Percentiles rank a stretch among this genome's conserved stretches.
Evolutionary conservation across 2,113 vertebrate species (phyloP).

Genomic region (Vicugna pacos): DNA sequence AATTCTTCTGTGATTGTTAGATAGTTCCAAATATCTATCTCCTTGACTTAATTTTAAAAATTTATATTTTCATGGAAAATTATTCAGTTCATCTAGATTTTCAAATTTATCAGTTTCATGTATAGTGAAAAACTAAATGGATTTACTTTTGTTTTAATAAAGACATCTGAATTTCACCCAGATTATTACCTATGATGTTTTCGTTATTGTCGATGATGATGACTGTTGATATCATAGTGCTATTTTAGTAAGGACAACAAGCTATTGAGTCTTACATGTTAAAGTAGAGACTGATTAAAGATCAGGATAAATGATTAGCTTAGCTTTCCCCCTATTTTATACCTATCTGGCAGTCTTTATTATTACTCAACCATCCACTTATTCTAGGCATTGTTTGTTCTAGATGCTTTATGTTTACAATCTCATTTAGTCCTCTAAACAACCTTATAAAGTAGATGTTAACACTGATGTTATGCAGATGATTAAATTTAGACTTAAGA

Average conservation of each 20-base stretch:
- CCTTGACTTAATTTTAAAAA: slow-evolving; percentile 11
- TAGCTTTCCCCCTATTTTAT: background rate
- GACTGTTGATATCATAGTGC: background rate
- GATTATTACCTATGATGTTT: background rate
- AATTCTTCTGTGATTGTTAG: slow-evolving; percentile 23
- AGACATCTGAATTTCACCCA: background rate
- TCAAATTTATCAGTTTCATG: background rate
- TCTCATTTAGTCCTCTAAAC: background rate
- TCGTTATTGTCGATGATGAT: background rate
- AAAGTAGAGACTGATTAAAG: background rate
- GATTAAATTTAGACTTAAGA: background rate
- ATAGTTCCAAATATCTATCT: background rate
- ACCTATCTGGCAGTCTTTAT: background rate
- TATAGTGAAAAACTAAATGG: background rate
- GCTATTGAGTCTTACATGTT: background rate
- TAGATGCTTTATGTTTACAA: background rate
- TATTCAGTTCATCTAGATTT: background rate
- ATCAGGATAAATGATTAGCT: background rate
- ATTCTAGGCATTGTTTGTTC: background rate
- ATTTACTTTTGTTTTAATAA: slow-evolving; percentile 31
- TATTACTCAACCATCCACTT: background rate
- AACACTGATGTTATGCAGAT: background rate
- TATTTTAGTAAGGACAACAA: background rate
- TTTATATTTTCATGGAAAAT: slow-evolving; percentile 8
- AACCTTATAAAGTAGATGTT: background rate